Base-by-base conservation (phyloP, 2,113 vertebrate genomes). In the Brachyistius frenatus region DNA sequence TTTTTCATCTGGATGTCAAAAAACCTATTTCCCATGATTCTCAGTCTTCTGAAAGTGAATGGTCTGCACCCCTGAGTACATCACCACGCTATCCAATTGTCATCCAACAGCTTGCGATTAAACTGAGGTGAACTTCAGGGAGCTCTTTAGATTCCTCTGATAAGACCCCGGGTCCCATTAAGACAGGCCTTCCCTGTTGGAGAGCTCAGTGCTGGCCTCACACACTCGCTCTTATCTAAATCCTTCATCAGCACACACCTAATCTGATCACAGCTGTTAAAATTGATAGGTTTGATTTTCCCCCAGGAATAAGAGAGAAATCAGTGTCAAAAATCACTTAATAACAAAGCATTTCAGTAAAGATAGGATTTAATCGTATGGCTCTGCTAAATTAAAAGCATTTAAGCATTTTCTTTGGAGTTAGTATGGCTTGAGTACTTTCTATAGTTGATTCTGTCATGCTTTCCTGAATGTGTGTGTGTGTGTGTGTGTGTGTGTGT, bases 201-300 rank as follows among this genome's bases (percentile, higher is more conserved):
- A 86, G 79, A 55, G 76, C 64, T 68, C 72, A 55, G 60, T n/a
- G 49, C 70, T 47, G 79, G 89, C 86, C 89, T 81, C 91, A 79
- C 88, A 65, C 89, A 70, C 86, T 85, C 49, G 6, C 70, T 87
- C 86, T 93, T 93, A 93, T 93, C 93, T 92, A 77, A 91, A 91
- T 86, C 87, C 88, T 87, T 86, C 88, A 93, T 90, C 89, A 83
- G 82, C 86, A 74, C 87, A 86, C 80, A 81, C 77, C 86, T 90
- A 85, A 93, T 92, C 85, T 86, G 86, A 90, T 72, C 78, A 72
- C 67, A 15, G 76, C 71, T 61, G 76, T 81, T 92, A 66, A 90
- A 81, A 87, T 66, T 90, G 91, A 91, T 86, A 71, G 68, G 91
- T 90, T 63, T 81, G 64, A 84, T 81, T 76, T 69, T 67, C 37